phyloP scores from a whole-genome alignment of 1,140 invertebrate genomes.

The Nautilus pompilius region DNA sequence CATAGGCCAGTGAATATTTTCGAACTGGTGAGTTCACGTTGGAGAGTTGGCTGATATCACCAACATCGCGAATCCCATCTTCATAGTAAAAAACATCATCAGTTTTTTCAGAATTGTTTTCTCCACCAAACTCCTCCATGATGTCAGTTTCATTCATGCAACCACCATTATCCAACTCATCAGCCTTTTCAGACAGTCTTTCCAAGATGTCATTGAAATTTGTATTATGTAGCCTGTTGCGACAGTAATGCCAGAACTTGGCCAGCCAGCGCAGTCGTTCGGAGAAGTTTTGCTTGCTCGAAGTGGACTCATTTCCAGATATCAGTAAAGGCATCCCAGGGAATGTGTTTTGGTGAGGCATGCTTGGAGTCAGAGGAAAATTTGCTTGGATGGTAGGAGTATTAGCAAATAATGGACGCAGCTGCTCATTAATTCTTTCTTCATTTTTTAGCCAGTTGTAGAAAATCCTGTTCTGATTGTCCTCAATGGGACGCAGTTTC shows the following conservation, averaged over 20 bases:
- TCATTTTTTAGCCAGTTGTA: slow-evolving; percentile 45
- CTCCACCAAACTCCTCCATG: slow-evolving; percentile 12
- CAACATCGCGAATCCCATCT: slow-evolving; percentile 20
- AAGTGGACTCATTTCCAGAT: slow-evolving; percentile 6
- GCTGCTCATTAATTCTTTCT: slow-evolving; percentile 39
- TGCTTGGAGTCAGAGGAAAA: slow-evolving; percentile 20
- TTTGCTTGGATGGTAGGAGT: slow-evolving; percentile 19
- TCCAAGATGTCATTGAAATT: slow-evolving; percentile 34
- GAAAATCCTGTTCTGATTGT: slow-evolving; percentile 39
- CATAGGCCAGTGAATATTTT: slow-evolving; percentile 39
- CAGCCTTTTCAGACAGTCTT: slow-evolving; percentile 17
- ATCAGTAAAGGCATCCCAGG: slow-evolving; percentile 31
- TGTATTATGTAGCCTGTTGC: slow-evolving; percentile 35
- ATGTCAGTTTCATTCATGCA: slow-evolving; percentile 20
- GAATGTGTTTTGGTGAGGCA: slow-evolving; percentile 24
- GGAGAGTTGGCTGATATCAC: slow-evolving; percentile 17
- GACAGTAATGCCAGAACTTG: slow-evolving; percentile 42
- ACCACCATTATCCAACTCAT: too few species aligned
- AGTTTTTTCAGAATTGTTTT: slow-evolving; percentile 24
- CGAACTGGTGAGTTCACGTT: slow-evolving; percentile 33
- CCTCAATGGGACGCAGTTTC: slow-evolving; percentile 33
- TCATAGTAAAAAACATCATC: slow-evolving; percentile 29
- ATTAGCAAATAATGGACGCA: slow-evolving; percentile 31
- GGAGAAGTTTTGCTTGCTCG: slow-evolving; percentile 23
- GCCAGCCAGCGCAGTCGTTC: slow-evolving; percentile 38